Base-by-base conservation (phyloP, 2,888 invertebrate genomes). In the Oscheius onirici region DNA sequence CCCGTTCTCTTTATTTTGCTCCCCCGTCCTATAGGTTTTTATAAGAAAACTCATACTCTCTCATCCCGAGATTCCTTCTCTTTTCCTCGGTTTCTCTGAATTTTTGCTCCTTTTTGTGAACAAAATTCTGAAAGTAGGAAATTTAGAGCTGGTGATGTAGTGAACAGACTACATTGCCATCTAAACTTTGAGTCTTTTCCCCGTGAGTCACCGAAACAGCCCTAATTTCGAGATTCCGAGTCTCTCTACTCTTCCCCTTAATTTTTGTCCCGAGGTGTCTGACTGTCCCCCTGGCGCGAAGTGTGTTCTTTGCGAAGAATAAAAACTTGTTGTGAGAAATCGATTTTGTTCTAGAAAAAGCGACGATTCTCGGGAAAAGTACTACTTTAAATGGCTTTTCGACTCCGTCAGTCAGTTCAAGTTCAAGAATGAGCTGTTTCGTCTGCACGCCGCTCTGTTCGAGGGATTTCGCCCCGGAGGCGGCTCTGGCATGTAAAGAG, bases 111-210 rank as follows among this genome's bases (percentile, higher is more conserved):
- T 46, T 15, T 28, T 63, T 22, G 26, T 61, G 61, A 24, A 26
- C 44, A 10, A 22, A n/a, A 24, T 26, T 26, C 26, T n/a, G n/a
- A n/a, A 22, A 17, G 15, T 15, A 20, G 63, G n/a, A 11, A 10
- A 17, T 43, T 8, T 49, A 17, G 13, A 46, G 26, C 54, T 58
- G 69, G 69, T 24, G 70, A 54, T 77, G 71, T 63, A 79, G 79
- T 74, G 79, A 79, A 70, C 79, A 79, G 79, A 72, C 77, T 79
- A 63, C 73, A 75, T 72, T 73, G 72, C 67, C 73, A n/a, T 54
- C 28, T 28, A 17, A 17, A 17, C 26, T 46, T 46, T 11, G 28
- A 11, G 26, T 17, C 17, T 55, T 44, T 34, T 13, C 1, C 20
- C 15, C n/a, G 22, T 28, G 41, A 40, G 68, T 26, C 20, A 40